These are phyloP conservation scores for Cebus imitator DNA, from an alignment of 2,113 vertebrate species.

Conservation along the genomic window DNA sequence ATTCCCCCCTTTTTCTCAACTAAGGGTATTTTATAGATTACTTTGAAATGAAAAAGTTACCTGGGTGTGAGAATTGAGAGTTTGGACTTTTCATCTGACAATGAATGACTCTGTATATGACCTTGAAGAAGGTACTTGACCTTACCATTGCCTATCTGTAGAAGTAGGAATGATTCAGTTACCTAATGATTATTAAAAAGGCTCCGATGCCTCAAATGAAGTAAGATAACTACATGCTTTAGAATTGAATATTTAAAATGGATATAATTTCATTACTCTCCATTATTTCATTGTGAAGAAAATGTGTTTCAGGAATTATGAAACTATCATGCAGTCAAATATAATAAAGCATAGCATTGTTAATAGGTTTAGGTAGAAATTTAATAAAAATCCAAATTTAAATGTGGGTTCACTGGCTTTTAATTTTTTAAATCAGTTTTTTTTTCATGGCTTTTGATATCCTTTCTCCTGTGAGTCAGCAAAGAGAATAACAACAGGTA, in stretches of 20 bases:
- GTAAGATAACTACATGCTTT: slow-evolving; percentile 12
- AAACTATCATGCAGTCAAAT: slow-evolving; percentile 9
- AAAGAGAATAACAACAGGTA: background rate
- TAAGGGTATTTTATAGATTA: background rate
- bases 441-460: background rate
- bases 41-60: slow-evolving; percentile 12
- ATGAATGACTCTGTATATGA: background rate
- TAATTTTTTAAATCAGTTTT: slow-evolving; percentile 18
- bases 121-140: background rate
- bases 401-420: background rate
- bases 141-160: background rate
- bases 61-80: background rate
- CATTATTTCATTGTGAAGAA: slow-evolving; percentile 26
- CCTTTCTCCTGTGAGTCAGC: background rate
- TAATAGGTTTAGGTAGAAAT: slow-evolving; percentile 1
- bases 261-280: slow-evolving; percentile 32
- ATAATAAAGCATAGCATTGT: background rate
- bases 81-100: background rate
- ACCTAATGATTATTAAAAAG: slow-evolving; percentile 5
- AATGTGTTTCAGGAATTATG: background rate
- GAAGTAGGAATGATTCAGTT: background rate
- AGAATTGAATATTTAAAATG: slow-evolving; percentile 44
- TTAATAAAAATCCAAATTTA: slow-evolving; percentile 36
- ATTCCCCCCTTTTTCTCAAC: background rate
- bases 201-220: background rate